A percentile compares a stretch with the other conserved stretches of the same genome.
Evolutionary conservation across 2,797 vertebrate genomes (phyloP).

Genomic region (Lycodopsis pacificus): DNA sequence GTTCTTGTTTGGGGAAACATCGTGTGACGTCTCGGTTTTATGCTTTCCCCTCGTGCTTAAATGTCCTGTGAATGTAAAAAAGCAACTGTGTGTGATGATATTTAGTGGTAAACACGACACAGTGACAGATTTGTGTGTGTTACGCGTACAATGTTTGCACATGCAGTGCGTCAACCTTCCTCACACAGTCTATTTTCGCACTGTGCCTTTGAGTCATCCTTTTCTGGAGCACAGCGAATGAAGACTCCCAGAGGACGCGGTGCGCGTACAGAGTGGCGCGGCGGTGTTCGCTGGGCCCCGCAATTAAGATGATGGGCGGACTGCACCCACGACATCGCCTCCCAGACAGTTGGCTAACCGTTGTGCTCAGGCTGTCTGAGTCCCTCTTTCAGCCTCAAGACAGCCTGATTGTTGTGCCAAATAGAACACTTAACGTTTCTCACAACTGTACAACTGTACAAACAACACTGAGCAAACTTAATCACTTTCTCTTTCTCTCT

Average conservation of each 20-base stretch:
- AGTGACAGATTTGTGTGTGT: constrained; percentile 53
- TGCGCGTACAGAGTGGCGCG: constrained; percentile 68
- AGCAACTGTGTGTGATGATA: constrained; percentile 44
- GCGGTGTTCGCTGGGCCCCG: constrained; percentile 72
- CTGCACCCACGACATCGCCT: constrained; percentile 67
- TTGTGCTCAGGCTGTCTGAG: constrained; percentile 57
- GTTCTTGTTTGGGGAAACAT: constrained; percentile 31
- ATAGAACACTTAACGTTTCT: constrained; percentile 50
- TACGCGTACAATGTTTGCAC: constrained; percentile 67
- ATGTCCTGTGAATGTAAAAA: constrained; percentile 39
- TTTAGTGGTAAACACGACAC: constrained; percentile 48
- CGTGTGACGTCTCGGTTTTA: constrained; percentile 33
- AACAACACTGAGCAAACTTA: constrained; percentile 26
- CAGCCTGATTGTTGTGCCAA: constrained; percentile 8
- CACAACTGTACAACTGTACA: constrained; percentile 32
- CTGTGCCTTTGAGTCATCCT: constrained; percentile 83
- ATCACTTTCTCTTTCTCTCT: background rate
- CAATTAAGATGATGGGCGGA: constrained; percentile 85
- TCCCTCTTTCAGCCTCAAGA: background rate
- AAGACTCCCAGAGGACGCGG: constrained; percentile 81
- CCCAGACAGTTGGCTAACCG: constrained; percentile 71
- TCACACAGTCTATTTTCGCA: constrained; percentile 83
- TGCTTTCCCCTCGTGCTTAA: constrained; percentile 36
- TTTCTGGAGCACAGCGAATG: constrained; percentile 83
- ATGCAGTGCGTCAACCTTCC: constrained; percentile 70